Evolutionary conservation across 2,797 vertebrate genomes (phyloP).

Genomic region (Decapterus maruadsi): DNA sequence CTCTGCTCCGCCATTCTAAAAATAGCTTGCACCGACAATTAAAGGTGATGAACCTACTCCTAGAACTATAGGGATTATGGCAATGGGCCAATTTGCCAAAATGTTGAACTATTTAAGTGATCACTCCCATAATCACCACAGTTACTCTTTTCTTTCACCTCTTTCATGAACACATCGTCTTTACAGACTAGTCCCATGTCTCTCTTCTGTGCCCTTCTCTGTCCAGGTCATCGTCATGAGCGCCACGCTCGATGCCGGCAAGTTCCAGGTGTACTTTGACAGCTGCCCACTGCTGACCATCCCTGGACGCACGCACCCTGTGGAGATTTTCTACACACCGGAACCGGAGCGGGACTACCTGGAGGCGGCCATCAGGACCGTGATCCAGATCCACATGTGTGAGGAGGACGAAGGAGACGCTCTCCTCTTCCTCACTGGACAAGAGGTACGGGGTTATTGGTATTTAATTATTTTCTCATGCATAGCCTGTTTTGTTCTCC

Average conservation of each 20-base stretch:
- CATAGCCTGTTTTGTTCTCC: not conserved
- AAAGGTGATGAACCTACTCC: too few species aligned
- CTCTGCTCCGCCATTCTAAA: too few species aligned
- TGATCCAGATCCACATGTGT: slow-evolving; percentile 98
- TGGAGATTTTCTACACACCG: slow-evolving; percentile 98
- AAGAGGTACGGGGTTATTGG: slow-evolving; percentile 87
- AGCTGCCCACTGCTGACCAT: slow-evolving; percentile 96
- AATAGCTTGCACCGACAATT: too few species aligned
- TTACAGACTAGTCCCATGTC: not conserved
- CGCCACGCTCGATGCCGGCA: slow-evolving; percentile 95
- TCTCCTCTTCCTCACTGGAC: slow-evolving; percentile 95
- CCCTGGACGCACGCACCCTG: slow-evolving; percentile 95
- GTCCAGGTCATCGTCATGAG: slow-evolving; percentile 97
- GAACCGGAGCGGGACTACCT: slow-evolving; percentile 97
- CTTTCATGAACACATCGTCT: slow-evolving; percentile 5
- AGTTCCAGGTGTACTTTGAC: slow-evolving; percentile 98
- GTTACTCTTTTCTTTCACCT: slow-evolving; percentile 31
- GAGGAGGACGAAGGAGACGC: slow-evolving; percentile 95
- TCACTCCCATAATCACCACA: slow-evolving; percentile 23
- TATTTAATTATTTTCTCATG: not conserved
- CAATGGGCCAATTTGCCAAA: too few species aligned
- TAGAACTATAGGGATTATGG: too few species aligned
- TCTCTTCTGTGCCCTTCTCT: not conserved
- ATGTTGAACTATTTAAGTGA: too few species aligned
- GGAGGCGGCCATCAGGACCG: slow-evolving; percentile 96